Percentiles rank a stretch among this genome's conserved stretches.
These are phyloP conservation scores for Cherax destructor DNA, from an alignment of 1,140 invertebrate genomes.

Conservation along the genomic window DNA sequence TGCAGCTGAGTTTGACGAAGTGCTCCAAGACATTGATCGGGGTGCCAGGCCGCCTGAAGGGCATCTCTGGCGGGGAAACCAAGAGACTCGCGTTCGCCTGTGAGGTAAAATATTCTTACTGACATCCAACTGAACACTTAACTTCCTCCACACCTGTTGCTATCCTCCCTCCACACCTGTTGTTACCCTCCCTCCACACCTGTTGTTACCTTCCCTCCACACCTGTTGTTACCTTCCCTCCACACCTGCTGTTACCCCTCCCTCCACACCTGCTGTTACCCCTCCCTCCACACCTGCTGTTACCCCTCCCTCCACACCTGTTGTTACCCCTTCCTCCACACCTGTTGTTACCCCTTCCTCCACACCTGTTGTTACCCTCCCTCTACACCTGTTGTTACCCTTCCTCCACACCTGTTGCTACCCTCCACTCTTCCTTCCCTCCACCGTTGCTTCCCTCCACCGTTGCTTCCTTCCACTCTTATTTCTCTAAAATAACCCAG, in stretches of 20 bases:
- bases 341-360: too few species aligned
- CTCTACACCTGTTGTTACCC: too few species aligned
- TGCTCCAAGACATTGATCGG: conserved; percentile 93
- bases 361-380: too few species aligned
- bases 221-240: not conserved
- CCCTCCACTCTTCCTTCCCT: too few species aligned
- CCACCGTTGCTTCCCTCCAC: too few species aligned
- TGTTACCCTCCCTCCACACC: not conserved
- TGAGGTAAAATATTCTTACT: conserved; percentile 81
- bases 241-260: not conserved
- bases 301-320: not conserved
- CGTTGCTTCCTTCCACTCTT: too few species aligned
- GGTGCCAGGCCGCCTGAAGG: conserved; percentile 85
- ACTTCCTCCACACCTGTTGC: not conserved
- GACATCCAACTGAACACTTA: not conserved
- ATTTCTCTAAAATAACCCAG: conserved; percentile 84
- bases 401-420: too few species aligned
- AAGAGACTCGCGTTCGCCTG: conserved; percentile 96
- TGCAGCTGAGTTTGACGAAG: conserved; percentile 85
- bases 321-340: not conserved
- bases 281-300: not conserved
- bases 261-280: not conserved
- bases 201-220: not conserved
- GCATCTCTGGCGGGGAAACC: conserved; percentile 96
- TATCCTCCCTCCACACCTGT: not conserved